These are phyloP conservation scores for Colletes gigas DNA, from an alignment of 1,140 invertebrate genomes.

Conservation along the genomic window DNA sequence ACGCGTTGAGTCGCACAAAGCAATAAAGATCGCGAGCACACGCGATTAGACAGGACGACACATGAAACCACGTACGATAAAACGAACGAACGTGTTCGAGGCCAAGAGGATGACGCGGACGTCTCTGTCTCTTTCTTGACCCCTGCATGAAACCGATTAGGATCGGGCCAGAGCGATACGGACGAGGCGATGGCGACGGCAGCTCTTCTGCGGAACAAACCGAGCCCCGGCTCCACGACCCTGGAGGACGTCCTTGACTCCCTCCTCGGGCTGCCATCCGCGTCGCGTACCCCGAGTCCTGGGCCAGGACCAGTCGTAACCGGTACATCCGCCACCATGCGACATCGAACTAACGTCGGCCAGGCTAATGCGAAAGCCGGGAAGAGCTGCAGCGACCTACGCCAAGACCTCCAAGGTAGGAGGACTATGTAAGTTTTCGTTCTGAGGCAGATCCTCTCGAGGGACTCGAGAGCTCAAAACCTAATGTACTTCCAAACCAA, in stretches of 20 bases:
- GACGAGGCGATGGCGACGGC: constrained; percentile 75
- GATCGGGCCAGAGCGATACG: constrained; percentile 78
- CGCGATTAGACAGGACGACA: neutral
- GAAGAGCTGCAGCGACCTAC: constrained; percentile 84
- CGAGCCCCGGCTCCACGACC: constrained; percentile 90
- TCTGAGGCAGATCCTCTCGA: constrained; percentile 68
- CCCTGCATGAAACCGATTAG: constrained; percentile 69
- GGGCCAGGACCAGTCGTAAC: constrained; percentile 82
- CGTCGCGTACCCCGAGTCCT: constrained; percentile 86
- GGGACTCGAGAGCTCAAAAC: constrained; percentile 44
- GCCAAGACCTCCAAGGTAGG: constrained; percentile 88
- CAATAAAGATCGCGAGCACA: neutral
- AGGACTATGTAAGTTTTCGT: constrained; percentile 88
- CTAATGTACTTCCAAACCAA: constrained; percentile 46
- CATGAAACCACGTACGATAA: neutral
- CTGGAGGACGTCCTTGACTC: constrained; percentile 96
- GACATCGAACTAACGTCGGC: constrained; percentile 73
- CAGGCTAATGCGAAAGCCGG: constrained; percentile 82
- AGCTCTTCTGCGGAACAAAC: constrained; percentile 78
- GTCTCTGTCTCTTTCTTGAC: constrained; percentile 60
- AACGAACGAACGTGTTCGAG: constrained; percentile 35
- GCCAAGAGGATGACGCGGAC: constrained; percentile 58
- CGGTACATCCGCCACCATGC: constrained; percentile 76
- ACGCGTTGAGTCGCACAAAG: neutral
- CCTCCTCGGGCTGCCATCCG: constrained; percentile 90